Conservation (phyloP, 2,113 vertebrate genomes). For the Pristiophorus japonicus region DNA sequence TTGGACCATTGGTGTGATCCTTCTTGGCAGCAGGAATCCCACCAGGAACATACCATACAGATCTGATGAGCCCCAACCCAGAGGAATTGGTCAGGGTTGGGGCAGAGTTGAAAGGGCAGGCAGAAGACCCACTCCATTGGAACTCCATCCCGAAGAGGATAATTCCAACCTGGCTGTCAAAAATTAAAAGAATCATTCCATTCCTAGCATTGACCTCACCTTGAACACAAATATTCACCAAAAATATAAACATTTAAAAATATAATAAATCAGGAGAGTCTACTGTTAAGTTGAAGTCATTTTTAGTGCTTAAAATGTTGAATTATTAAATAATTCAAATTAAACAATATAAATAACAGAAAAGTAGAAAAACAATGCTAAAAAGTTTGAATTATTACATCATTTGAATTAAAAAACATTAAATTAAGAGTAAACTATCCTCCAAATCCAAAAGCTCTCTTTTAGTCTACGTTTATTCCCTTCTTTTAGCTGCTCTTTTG, state of each 20-base stretch:
- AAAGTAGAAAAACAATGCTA: not conserved
- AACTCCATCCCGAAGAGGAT: not conserved
- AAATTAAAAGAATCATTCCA: not conserved
- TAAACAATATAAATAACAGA: not conserved
- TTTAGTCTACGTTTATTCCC: not conserved
- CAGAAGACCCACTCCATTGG: not conserved
- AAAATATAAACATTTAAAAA: not conserved
- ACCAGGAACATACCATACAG: not conserved
- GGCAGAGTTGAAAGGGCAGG: not conserved
- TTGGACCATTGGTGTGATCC: not conserved
- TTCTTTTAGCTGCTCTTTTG: not conserved
- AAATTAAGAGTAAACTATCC: not conserved
- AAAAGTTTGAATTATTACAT: too few species aligned
- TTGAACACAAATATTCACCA: not conserved
- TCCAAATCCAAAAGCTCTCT: not conserved
- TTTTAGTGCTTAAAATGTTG: not conserved
- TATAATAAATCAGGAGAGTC: not conserved
- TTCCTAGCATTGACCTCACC: not conserved
- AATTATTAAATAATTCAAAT: not conserved
- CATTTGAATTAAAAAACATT: too few species aligned
- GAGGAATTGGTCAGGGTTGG: not conserved
- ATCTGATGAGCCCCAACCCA: not conserved
- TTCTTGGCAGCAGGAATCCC: not conserved
- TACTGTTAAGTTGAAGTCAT: not conserved
- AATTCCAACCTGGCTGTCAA: not conserved